Evolutionary conservation across 2,797 vertebrate genomes (phyloP).

Genomic region (Peromyscus aztecus): DNA sequence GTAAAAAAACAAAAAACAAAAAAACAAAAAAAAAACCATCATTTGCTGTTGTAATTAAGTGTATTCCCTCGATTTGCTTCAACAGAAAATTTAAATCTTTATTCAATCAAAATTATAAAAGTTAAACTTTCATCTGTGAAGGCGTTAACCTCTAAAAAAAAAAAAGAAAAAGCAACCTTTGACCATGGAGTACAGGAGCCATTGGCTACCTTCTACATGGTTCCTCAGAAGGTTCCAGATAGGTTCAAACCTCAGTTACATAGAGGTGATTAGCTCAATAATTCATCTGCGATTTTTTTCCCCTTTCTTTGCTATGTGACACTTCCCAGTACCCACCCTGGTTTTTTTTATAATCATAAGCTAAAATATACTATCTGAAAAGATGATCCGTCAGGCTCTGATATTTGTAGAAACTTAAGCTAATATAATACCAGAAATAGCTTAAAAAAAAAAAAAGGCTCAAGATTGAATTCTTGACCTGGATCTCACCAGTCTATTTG

Average conservation of each 20-base stretch:
- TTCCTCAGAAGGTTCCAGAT: neutral
- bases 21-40: neutral
- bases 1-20: neutral
- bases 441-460: neutral
- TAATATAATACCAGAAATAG: neutral
- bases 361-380: neutral
- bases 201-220: neutral
- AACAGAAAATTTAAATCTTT: slow-evolving; percentile 26
- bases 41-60: neutral
- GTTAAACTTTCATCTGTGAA: neutral
- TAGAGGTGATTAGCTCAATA: neutral
- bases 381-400: neutral
- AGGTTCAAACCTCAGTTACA: slow-evolving; percentile 29
- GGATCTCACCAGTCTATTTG: neutral
- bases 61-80: slow-evolving; percentile 29
- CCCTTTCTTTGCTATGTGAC: neutral
- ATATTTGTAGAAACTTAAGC: neutral
- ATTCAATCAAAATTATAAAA: slow-evolving; percentile 10
- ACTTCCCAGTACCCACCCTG: neutral
- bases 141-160: neutral
- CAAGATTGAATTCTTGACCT: neutral
- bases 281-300: neutral
- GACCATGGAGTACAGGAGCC: neutral
- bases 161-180: neutral
- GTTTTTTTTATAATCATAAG: slow-evolving; percentile 25